Evolutionary conservation across 1,140 invertebrate genomes (phyloP).

Genomic region (Antheraea mylitta): DNA sequence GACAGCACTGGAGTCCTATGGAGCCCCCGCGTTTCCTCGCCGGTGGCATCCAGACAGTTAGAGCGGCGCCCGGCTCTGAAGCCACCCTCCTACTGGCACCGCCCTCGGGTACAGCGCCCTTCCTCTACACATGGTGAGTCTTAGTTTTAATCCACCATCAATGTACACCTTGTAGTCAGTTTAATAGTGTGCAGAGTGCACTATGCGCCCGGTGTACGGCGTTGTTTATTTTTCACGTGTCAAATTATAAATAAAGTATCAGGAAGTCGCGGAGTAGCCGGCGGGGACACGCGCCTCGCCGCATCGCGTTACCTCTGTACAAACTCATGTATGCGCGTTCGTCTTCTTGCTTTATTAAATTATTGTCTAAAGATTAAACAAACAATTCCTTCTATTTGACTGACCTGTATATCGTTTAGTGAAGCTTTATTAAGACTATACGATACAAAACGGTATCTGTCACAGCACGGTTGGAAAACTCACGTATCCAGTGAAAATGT

Average conservation of each 20-base stretch:
- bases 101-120: constrained; percentile 57
- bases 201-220: constrained; percentile 42
- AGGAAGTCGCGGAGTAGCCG: constrained; percentile 42
- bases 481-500: too few relatives aligned
- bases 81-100: constrained; percentile 42
- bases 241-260: constrained; percentile 63
- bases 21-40: constrained; percentile 59
- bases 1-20: constrained; percentile 62
- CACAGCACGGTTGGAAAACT: too few relatives aligned
- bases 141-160: constrained; percentile 13
- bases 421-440: too few relatives aligned
- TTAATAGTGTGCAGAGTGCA: constrained; percentile 10
- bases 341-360: too few relatives aligned
- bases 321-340: too few relatives aligned
- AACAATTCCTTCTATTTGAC: too few relatives aligned
- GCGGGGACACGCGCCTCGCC: constrained; percentile 33
- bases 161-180: constrained; percentile 1
- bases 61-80: constrained; percentile 50
- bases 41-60: constrained; percentile 36
- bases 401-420: too few relatives aligned
- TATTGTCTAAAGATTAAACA: too few relatives aligned
- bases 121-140: constrained; percentile 63
- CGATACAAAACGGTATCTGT: too few relatives aligned
- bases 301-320: too few relatives aligned
- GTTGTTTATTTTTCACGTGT: constrained; percentile 71